Evolutionary conservation across 2,888 invertebrate species (phyloP).

Genomic region (Amiota communis): DNA sequence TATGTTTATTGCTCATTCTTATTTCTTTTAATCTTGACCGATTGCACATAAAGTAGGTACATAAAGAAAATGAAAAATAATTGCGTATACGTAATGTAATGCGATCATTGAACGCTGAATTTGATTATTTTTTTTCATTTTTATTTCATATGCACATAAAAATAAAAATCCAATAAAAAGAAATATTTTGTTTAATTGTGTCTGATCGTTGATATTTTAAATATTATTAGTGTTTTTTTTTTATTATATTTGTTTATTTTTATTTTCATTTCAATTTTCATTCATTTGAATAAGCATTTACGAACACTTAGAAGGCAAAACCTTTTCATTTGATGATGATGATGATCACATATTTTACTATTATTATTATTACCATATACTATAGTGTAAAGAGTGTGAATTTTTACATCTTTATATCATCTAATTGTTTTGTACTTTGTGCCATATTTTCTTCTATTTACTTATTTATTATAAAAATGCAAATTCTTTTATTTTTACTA

Average conservation of each 20-base stretch:
- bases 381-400: neutral
- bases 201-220: too few species aligned
- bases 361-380: too few species aligned
- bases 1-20: too few species aligned
- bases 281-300: neutral
- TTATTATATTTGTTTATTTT: slow-evolving; percentile 1
- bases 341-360: too few species aligned
- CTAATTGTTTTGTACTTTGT: slow-evolving; percentile 19
- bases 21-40: too few species aligned
- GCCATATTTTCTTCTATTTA: too few species aligned
- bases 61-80: slow-evolving; percentile 31
- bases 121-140: slow-evolving; percentile 18
- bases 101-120: neutral
- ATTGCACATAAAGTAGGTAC: neutral
- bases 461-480: neutral
- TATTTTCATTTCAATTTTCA: neutral
- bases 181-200: neutral
- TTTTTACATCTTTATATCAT: neutral
- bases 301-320: too few species aligned
- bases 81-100: slow-evolving; percentile 48
- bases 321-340: too few species aligned
- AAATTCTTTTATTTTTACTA: neutral
- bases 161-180: neutral
- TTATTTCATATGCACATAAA: too few species aligned
- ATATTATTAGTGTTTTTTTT: neutral